Base-by-base conservation (phyloP, 2,888 invertebrate species). In the Baccha elongata region DNA sequence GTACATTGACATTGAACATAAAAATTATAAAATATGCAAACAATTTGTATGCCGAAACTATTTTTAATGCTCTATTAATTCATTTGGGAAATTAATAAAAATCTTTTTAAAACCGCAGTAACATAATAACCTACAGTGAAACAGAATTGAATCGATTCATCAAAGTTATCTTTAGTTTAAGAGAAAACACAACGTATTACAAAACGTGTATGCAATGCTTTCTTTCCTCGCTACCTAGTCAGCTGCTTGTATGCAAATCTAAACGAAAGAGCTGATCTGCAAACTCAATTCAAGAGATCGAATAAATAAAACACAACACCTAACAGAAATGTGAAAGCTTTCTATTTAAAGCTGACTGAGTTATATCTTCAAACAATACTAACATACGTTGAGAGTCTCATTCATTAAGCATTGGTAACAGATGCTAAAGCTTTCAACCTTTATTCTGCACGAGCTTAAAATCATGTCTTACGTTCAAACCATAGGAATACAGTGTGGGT, bases 291-390 rank as follows among this genome's bases (percentile, higher is more conserved):
- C 23, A 23, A 23, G 4, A 32, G 8, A 32, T 8, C 29, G 4
- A 19, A 32, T 32, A 40, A 80, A 35, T n/a, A 15, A 15, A 15
- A 6, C 40, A 4, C 0, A 0, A 7, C 19, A 21, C 17, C 0
- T n/a, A 53, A 55, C 55, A 46, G 58, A 72, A 52, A 11, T 53
- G 71, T 81, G 76, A 76, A 60, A 81, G 76, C 76, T 81, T 81
- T 75, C 60, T 48, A 23, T 29, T 40, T 17, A 37, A 40, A 58
- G 44, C 23, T 75, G 58, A 60, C 1, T 13, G 3, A 40, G 29
- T 26, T 17, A 48, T 50, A 69, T 40, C 60, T 58, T 32, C 64
- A 17, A 40, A 53, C 19, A 53, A 58, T 32, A 48, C 50, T 42
- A 13, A 42, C 13, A 37, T 23, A 10, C 64, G 13, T 23, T 53